A percentile compares a stretch with the other conserved stretches of the same genome.
These are phyloP conservation scores for Batillaria attramentaria DNA, from an alignment of 1,140 invertebrate species.

Conservation along the genomic window DNA sequence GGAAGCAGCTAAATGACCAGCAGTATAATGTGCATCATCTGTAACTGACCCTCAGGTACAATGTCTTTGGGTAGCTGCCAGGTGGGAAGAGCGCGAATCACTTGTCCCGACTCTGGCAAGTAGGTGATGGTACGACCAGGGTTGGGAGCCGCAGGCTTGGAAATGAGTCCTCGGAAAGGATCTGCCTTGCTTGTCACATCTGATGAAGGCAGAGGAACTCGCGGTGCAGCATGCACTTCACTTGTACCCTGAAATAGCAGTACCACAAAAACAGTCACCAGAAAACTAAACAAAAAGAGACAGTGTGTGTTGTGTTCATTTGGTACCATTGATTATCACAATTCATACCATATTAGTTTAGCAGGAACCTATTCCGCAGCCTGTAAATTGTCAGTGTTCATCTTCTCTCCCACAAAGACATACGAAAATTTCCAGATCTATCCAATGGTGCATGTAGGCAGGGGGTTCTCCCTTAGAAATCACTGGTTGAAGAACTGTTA, in stretches of 20 bases:
- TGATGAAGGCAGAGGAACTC: slow-evolving; percentile 44
- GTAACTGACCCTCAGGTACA: slow-evolving; percentile 46
- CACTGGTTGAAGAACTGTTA: no score
- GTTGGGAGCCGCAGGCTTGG: slow-evolving; percentile 39
- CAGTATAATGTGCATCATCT: neutral
- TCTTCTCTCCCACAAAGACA: no score
- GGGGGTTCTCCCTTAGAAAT: no score
- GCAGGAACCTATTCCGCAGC: no score
- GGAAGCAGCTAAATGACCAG: no score
- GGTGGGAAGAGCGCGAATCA: slow-evolving; percentile 71
- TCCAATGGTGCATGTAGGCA: no score
- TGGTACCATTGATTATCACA: no score
- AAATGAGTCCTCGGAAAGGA: slow-evolving; percentile 40
- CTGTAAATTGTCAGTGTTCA: no score
- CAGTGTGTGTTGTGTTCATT: no score
- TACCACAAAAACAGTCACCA: slow-evolving; percentile 1
- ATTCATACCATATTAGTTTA: no score
- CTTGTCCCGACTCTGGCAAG: slow-evolving; percentile 71
- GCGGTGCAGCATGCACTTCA: slow-evolving; percentile 50
- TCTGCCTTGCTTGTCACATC: slow-evolving; percentile 27
- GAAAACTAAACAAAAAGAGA: no score
- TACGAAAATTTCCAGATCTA: no score
- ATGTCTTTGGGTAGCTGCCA: slow-evolving; percentile 68
- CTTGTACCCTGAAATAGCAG: slow-evolving; percentile 22
- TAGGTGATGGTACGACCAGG: slow-evolving; percentile 50